Conservation (phyloP, 1,140 invertebrate genomes). For the Tetramorium simillimum region DNA sequence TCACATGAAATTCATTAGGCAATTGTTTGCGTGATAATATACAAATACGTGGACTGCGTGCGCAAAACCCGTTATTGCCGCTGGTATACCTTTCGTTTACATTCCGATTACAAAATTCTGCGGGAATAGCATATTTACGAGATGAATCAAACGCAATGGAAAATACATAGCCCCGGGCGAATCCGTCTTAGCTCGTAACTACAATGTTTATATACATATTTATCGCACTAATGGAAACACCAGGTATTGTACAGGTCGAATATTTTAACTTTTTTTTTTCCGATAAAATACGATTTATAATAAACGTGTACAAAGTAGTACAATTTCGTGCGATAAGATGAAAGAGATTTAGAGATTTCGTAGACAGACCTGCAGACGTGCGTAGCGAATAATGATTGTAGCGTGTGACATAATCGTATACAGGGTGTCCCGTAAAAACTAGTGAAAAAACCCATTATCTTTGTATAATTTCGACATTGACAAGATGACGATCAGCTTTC, state of each 20-base stretch:
- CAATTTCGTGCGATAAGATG: neutral
- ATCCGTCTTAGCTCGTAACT: conserved; percentile 16
- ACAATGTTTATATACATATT: conserved; percentile 2
- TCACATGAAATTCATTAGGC: conserved; percentile 6
- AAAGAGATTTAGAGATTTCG: neutral
- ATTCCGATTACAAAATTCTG: conserved; percentile 41
- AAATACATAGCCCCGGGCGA: conserved; percentile 8
- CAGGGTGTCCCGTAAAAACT: too few species aligned
- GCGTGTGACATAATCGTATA: neutral
- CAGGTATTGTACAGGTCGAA: neutral
- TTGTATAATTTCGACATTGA: too few species aligned
- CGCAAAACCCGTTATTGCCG: neutral
- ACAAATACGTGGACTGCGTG: neutral
- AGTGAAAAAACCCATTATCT: too few species aligned
- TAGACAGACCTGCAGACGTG: neutral
- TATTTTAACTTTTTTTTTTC: conserved; percentile 4
- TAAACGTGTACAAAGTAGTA: neutral
- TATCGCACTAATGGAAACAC: conserved; percentile 16
- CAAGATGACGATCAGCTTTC: too few species aligned
- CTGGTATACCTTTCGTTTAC: conserved; percentile 3
- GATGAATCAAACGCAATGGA: conserved; percentile 31
- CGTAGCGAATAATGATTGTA: neutral
- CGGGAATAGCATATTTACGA: conserved; percentile 15
- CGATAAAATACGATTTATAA: neutral
- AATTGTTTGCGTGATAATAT: neutral